Base-by-base conservation (phyloP, 2,888 invertebrate genomes). In the Stenchaetothrips biformis region DNA sequence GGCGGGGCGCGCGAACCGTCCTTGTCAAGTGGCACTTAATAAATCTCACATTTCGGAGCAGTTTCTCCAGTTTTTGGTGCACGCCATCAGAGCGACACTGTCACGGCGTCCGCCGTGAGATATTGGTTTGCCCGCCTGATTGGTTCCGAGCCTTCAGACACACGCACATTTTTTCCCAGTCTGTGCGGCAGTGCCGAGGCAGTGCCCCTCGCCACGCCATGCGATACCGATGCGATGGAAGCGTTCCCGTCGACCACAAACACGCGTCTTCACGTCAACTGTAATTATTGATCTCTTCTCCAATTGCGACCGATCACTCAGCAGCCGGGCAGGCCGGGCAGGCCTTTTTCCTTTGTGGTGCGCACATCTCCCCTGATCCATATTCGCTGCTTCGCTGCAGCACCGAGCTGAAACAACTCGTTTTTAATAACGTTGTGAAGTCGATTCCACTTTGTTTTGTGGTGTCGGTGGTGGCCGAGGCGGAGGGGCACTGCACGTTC, bases 391-490 rank as follows among this genome's bases (percentile, higher is more conserved):
- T 74, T 25, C 25, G 7, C 67, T 21, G 53, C 53, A 53, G 53
- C 18, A 53, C 16, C 16, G 53, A 53, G 53, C 37, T 37, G 37
- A 37, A 37, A 37, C 37, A 37, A 37, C 37, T 67, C 21, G 18
- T 21, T 21, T 67, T 67, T 67, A 67, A 74, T 74, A 74, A 74
- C 25, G 21, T 74, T 74, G 67, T 74, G 67, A 74, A 74, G 67
- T 74, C 67, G 25, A 74, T 74, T 74, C 67, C 67, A 74, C 67
- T 21, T 74, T 74, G 67, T 74, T 74, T 21, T 74, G 67, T 74
- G 67, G 67, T 25, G 67, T 74, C 25, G 67, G 67, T 59, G 53
- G 16, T 13, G 13, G 16, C 16, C 53, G 53, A 53, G 53, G 25
- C 21, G n/a, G 67, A n/a, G 21, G 21, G 16, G 67, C 21, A 21